Base-by-base conservation (phyloP, 2,797 vertebrate genomes). In the Tauraco hartlaubi region DNA sequence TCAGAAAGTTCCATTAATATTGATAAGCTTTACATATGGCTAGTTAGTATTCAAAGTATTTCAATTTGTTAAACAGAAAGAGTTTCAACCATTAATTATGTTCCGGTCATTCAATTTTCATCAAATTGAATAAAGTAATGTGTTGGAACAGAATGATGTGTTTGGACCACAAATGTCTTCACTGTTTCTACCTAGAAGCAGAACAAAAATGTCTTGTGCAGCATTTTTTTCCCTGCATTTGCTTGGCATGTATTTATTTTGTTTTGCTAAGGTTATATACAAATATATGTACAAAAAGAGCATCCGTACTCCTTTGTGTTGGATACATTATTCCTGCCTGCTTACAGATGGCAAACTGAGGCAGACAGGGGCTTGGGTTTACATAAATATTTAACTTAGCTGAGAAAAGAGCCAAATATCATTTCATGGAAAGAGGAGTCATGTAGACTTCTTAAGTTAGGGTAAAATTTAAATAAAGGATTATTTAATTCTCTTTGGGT, bases 1-100 rank as follows among this genome's bases (percentile, higher is more conserved):
- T 97, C 51, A 92, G 92, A 95, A 92, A 83, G 94, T 76, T 81
- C 55, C 75, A 97, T 97, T 98, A 97, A 97, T 98, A 98, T 97
- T 98, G 96, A 98, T 98, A 95, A 97, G 94, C 58, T 97, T 97
- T 96, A 93, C 92, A 92, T 95, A 95, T 64, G 89, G 79, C 76
- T 94, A 93, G 92, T 96, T 97, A 97, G 92, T 66, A 96, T 97
- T 95, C 85, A 96, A 66, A 97, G 94, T 92, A 94, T 92, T 97
- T 95, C 79, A 96, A 96, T 96, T 97, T 97, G 78, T 97, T 97
- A 92, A 96, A 97, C 94, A 97, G 96, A 84, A 92, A 96, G 94
- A 96, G 68, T 97, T 96, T 77, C 90, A 95, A 71, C 85, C 89
- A 94, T 97, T 92, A 97, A 96, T 97, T 97, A 97, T 94, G 91